Evolutionary conservation across 2,888 invertebrate species (phyloP), one percentile per base, ranked within the genome.

Genomic region (Eupelmus urozonus): DNA sequence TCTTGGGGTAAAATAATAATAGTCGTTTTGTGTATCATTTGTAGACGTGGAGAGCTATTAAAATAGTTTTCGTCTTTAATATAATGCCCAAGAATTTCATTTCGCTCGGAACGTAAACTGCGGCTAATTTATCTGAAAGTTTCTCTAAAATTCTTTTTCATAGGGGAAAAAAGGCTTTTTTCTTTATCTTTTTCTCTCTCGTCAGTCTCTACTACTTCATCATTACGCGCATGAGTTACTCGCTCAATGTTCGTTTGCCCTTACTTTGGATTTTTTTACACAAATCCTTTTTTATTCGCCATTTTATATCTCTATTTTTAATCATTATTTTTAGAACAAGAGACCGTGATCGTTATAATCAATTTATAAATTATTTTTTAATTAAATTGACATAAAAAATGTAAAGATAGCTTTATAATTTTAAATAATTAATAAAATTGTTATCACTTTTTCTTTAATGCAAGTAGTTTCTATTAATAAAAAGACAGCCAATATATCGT

Each of bases 251-350:
- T 4, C 7, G 45, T 18, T 59, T 49, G 57, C 5, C 62, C 60
- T 7, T 20, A 62, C n/a, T 1, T 13, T 9, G 70, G 51, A 51
- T 40, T 13, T 42, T 73, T 42, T 63, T 63, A 73, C 72, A 42
- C 51, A 29, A 20, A 29, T 9, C 2, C 13, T 45, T 45, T 45
- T 13, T 5, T 23, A 16, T 7, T 9, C 51, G 13, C 18, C 49
- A 3, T 11, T n/a, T 20, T 20, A n/a, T n/a, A n/a, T 13, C 34
- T 45, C 16, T 16, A 45, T 45, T 45, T 45, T 16, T 13, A 45
- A 45, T 13, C 4, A 13, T 7, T 16, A 45, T 45, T 45, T 45
- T 45, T 45, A 16, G 16, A 45, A 9, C 16, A 45, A 2, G 34
- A 3, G 34, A 34, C 5, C 34, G 3, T 34, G 3, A 34, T 34